Conservation (phyloP, 2,888 invertebrate genomes). For the Mantis religiosa region DNA sequence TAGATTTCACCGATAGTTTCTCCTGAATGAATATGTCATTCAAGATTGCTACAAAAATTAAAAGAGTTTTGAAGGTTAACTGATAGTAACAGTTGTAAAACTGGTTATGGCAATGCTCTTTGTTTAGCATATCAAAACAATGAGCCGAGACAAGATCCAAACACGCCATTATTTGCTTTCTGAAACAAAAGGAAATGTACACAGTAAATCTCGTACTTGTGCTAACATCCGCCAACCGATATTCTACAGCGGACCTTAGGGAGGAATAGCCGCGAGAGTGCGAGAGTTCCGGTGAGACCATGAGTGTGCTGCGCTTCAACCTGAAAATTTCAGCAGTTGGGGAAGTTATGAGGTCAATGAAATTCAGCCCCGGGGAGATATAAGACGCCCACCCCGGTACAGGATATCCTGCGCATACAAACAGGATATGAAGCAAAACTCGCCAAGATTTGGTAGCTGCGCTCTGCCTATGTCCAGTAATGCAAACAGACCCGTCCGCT, state of each 20-base stretch:
- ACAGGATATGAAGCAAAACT: neutral
- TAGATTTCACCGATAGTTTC: too few species aligned
- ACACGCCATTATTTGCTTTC: neutral
- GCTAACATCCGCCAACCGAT: neutral
- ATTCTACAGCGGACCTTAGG: neutral
- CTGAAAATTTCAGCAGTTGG: slow-evolving; percentile 4
- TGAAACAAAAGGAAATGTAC: neutral
- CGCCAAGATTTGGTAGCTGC: neutral
- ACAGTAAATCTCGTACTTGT: neutral
- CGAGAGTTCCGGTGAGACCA: neutral
- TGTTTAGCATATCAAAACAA: too few species aligned
- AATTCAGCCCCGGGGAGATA: neutral
- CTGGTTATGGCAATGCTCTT: too few species aligned
- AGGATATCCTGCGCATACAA: neutral
- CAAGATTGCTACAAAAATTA: too few species aligned
- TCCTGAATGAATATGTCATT: too few species aligned
- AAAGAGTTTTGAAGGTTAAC: too few species aligned
- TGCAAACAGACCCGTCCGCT: too few species aligned
- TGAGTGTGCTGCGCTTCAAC: neutral
- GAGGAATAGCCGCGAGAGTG: neutral
- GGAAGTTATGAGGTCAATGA: slow-evolving; percentile 14
- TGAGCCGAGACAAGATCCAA: neutral
- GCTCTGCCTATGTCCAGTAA: too few species aligned
- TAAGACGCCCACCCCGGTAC: neutral
- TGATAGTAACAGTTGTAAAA: too few species aligned